Conservation (phyloP, 2,888 invertebrate species). For the Nomada goodeniana region DNA sequence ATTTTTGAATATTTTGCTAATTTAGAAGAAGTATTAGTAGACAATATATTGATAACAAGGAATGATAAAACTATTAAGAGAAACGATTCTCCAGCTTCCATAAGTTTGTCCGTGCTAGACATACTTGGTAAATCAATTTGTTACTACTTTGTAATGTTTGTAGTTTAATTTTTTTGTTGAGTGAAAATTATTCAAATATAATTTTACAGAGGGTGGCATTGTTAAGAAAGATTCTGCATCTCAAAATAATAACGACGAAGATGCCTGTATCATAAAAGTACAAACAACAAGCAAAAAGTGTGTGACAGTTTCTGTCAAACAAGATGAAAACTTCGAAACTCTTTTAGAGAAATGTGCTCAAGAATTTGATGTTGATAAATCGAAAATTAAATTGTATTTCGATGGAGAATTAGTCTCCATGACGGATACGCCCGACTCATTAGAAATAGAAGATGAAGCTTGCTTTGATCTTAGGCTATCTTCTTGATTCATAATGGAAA, state of each 20-base stretch:
- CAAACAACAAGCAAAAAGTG: conserved; percentile 74
- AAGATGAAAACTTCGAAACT: conserved; percentile 68
- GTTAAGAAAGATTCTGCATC: conserved; percentile 56
- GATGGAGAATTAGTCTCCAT: conserved; percentile 77
- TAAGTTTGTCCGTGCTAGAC: conserved; percentile 76
- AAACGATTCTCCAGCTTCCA: conserved; percentile 76
- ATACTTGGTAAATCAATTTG: conserved; percentile 74
- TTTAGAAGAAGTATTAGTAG: conserved; percentile 73
- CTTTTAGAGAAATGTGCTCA: conserved; percentile 71
- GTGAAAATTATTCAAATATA: conserved; percentile 3
- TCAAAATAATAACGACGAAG: conserved; percentile 45
- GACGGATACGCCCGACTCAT: conserved; percentile 76
- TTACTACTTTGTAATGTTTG: not conserved
- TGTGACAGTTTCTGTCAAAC: conserved; percentile 67
- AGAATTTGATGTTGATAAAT: conserved; percentile 69
- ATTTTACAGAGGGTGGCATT: conserved; percentile 76
- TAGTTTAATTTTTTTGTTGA: not conserved
- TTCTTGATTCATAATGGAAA: conserved; percentile 12
- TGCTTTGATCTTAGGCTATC: conserved; percentile 75
- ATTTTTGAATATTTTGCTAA: conserved; percentile 77
- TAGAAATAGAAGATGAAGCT: conserved; percentile 80
- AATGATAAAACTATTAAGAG: conserved; percentile 70
- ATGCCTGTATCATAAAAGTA: conserved; percentile 76
- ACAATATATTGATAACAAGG: conserved; percentile 75
- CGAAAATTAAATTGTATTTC: conserved; percentile 77